Evolutionary conservation across 2,888 invertebrate genomes (phyloP), one percentile per base, ranked within the genome.

Genomic region (Periphyllus acericola): DNA sequence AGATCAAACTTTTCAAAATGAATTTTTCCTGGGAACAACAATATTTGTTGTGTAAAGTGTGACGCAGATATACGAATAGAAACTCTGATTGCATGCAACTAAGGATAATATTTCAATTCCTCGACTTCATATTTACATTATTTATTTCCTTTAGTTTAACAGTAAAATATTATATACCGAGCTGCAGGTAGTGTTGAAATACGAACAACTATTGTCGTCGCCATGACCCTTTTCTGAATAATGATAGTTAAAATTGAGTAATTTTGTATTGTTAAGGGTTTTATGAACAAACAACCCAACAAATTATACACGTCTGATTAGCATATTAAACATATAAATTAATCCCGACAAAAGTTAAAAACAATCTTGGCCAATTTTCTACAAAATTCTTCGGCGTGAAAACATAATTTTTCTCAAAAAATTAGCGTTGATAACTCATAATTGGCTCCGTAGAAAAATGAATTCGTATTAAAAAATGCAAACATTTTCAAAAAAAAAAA

Each of bases 241-340:
- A 75, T 83, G 83, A 75, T 84, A 46, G 83, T 66, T 84, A 29
- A 75, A 84, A 76, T 84, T 76, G 83, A 84, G 74, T 66, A 76
- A 76, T 84, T 84, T 84, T 75, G 75, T 84, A 84, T 84, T 84
- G 83, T 84, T 84, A 60, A 46, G 66, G 83, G 75, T 84, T 66
- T 84, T 66, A 66, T 40, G 66, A 76, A 75, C 74, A 84, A 84
- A 84, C 83, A 66, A 84, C 75, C 83, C 75, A 32, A 76, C 83
- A 40, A 84, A 75, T 66, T 66, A 76, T 84, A 84, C 75, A 76
- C 25, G 75, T 84, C 75, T 76, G 66, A 84, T 84, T 84, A 75
- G 46, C 83, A 84, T 76, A 66, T 46, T 46, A 29, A 66, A 76
- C 66, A 84, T 66, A 84, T 84, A 66, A 84, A 84, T 83, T 83